phyloP scores from a whole-genome alignment of 2,888 invertebrate genomes.

The Gerris lacustris region DNA sequence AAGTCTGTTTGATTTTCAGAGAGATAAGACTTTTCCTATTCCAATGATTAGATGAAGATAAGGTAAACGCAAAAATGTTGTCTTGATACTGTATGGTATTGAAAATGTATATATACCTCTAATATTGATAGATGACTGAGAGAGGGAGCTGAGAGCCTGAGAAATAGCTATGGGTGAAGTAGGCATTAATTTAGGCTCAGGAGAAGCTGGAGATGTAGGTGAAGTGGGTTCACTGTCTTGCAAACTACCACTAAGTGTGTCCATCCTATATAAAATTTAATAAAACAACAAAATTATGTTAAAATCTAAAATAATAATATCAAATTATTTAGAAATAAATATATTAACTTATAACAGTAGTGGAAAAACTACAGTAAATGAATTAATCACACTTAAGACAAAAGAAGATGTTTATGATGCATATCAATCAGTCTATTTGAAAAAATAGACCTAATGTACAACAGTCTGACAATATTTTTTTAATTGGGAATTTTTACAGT shows the following conservation, averaged over 20 bases:
- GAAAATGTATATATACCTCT: constrained; percentile 27
- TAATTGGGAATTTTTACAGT: no score
- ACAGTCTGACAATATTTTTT: no score
- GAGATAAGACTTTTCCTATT: no score
- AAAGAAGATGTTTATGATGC: no score
- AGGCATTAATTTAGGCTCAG: constrained; percentile 40
- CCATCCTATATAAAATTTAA: constrained; percentile 66
- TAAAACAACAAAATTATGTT: constrained; percentile 8
- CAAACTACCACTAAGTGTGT: constrained; percentile 83
- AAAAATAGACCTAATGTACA: no score
- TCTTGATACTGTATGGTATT: no score
- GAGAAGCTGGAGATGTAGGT: constrained; percentile 69
- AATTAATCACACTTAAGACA: no score
- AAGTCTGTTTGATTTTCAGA: no score
- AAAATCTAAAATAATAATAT: constrained; percentile 11
- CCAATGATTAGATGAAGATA: no score
- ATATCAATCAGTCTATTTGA: no score
- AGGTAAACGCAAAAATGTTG: no score
- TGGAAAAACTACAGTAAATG: constrained; percentile 12
- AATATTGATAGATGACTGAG: constrained; percentile 21
- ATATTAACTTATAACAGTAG: neutral
- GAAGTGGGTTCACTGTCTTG: constrained; percentile 85
- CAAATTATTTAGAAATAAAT: neutral
- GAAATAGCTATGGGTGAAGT: constrained; percentile 46
- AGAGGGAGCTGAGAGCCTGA: constrained; percentile 44